Percentiles rank a stretch among this genome's conserved stretches.
Conservation (phyloP, 1,140 invertebrate species). For the Drosophila pseudoobscura region DNA sequence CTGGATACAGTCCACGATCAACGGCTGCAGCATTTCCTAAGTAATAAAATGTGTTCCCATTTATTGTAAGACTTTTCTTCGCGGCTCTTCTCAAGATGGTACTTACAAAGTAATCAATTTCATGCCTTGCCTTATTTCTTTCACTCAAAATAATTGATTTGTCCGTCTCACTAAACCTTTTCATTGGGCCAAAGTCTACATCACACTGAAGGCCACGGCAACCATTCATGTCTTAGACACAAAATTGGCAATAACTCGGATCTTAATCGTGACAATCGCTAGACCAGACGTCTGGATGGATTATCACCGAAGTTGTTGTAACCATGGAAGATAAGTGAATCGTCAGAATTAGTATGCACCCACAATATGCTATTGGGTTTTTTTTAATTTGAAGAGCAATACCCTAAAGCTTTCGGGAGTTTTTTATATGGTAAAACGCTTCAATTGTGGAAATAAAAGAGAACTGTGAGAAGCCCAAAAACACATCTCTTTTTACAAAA, state of each 20-base stretch:
- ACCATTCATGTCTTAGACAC: background rate
- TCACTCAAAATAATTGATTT: background rate
- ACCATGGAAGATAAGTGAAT: conserved; percentile 17
- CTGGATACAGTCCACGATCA: conserved; percentile 68
- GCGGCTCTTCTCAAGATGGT: too few relatives aligned
- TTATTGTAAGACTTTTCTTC: conserved; percentile 7
- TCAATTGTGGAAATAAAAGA: too few relatives aligned
- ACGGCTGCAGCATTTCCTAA: conserved; percentile 50
- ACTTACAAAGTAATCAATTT: too few relatives aligned
- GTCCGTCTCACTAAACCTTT: background rate
- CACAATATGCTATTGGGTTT: conserved; percentile 7
- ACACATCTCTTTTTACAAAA: too few relatives aligned
- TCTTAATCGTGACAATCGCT: conserved; percentile 34
- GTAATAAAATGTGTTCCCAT: conserved; percentile 18
- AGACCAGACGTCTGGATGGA: conserved; percentile 40
- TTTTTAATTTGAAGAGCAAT: conserved; percentile 2
- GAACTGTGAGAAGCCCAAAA: too few relatives aligned
- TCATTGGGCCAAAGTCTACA: conserved; percentile 18
- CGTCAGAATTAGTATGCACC: conserved; percentile 9
- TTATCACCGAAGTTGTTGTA: conserved; percentile 20
- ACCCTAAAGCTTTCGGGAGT: conserved; percentile 5
- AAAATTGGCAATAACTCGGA: conserved; percentile 11
- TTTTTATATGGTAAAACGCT: too few relatives aligned
- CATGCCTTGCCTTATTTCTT: background rate
- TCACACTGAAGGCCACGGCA: background rate